phyloP scores from a whole-genome alignment of 2,113 vertebrate species.

The Chionodraco myersi region DNA sequence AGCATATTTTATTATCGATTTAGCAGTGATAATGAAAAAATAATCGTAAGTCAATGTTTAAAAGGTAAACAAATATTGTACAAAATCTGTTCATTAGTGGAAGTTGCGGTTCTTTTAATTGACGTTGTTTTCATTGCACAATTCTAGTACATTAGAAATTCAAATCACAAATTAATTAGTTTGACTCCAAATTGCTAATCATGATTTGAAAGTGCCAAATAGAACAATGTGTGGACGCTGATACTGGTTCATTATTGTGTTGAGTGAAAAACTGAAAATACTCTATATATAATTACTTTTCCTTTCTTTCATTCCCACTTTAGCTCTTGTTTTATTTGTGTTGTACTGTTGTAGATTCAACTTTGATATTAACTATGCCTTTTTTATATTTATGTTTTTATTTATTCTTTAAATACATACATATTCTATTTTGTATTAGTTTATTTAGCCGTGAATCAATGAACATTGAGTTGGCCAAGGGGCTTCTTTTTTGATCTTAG shows the following conservation, averaged over 20 bases:
- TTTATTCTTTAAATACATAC: too few relatives aligned
- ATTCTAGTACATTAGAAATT: not conserved
- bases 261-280: conserved; percentile 25
- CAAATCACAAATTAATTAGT: not conserved
- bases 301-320: conserved; percentile 34
- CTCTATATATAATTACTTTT: too few relatives aligned
- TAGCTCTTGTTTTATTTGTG: conserved; percentile 13
- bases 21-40: not conserved
- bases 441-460: too few relatives aligned
- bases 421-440: too few relatives aligned
- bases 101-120: not conserved
- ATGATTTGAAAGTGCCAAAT: not conserved
- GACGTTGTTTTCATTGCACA: not conserved
- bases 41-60: not conserved
- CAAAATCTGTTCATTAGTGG: not conserved
- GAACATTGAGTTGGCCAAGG: too few relatives aligned
- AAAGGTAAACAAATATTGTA: not conserved
- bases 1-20: not conserved
- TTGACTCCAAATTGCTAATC: not conserved
- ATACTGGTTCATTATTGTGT: conserved; percentile 15
- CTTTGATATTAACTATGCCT: conserved; percentile 21
- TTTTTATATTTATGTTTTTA: not conserved
- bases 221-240: not conserved
- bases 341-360: conserved; percentile 34
- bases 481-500: too few relatives aligned